Evolutionary conservation across 2,113 vertebrate genomes (phyloP).

Genomic region (Calidris pugnax): DNA sequence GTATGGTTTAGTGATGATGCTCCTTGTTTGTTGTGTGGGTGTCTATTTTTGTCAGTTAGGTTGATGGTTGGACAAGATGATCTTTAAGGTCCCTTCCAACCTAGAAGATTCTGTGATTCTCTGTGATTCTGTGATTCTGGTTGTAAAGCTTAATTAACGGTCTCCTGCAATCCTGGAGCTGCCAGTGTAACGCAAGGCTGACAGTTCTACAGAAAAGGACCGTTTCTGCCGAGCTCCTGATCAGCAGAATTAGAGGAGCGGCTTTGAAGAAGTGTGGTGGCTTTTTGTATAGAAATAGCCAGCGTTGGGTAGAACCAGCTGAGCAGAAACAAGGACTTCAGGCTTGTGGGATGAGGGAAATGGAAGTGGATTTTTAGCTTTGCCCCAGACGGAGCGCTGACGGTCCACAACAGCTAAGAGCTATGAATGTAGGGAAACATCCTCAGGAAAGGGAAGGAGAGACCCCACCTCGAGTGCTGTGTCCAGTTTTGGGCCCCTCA

Average conservation of each 20-base stretch:
- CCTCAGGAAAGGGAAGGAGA: neutral
- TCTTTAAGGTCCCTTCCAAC: too few relatives aligned
- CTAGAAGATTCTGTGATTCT: too few relatives aligned
- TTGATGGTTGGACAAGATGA: too few relatives aligned
- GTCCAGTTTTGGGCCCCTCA: too few relatives aligned
- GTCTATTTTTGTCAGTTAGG: too few relatives aligned
- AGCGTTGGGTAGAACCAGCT: neutral
- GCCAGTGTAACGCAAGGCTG: neutral
- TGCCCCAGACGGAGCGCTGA: neutral
- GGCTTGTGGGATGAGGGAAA: neutral
- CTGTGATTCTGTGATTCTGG: too few relatives aligned
- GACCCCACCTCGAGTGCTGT: too few relatives aligned
- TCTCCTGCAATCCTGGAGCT: neutral
- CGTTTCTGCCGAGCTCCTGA: neutral
- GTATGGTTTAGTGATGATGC: too few relatives aligned
- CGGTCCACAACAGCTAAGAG: neutral
- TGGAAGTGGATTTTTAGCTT: neutral
- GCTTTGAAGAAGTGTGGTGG: neutral
- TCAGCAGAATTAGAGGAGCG: neutral
- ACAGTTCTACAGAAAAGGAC: neutral
- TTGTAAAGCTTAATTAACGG: neutral
- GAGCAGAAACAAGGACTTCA: neutral
- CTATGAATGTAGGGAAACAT: neutral
- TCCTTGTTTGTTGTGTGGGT: too few relatives aligned
- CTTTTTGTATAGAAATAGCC: neutral